A percentile compares a stretch with the other conserved stretches of the same genome.
These are phyloP conservation scores for Ornithoptera alexandrae DNA, from an alignment of 2,888 invertebrate genomes.

Conservation along the genomic window DNA sequence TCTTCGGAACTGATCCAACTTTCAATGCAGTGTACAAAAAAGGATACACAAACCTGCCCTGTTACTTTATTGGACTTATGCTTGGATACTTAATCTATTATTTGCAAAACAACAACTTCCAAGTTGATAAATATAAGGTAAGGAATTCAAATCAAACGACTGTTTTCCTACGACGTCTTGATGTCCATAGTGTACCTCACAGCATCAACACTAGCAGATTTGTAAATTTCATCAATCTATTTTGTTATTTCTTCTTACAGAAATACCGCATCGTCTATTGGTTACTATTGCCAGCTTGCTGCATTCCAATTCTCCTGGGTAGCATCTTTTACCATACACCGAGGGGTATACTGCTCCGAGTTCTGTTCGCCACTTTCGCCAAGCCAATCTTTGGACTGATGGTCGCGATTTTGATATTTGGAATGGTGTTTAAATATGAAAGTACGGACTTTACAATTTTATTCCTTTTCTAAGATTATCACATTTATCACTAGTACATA, in stretches of 20 bases:
- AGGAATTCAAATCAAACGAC: no score
- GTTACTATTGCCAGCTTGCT: conserved; percentile 1
- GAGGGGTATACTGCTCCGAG: neutral
- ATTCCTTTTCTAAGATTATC: neutral
- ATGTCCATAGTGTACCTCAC: no score
- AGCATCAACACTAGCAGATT: no score
- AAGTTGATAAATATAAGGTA: conserved; percentile 41
- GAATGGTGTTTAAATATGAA: conserved; percentile 6
- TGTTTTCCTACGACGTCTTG: no score
- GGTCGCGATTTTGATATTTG: conserved; percentile 2
- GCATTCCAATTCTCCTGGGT: conserved; percentile 3
- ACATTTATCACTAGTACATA: neutral
- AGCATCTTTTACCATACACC: neutral
- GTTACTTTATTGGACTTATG: conserved; percentile 48
- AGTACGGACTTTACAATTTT: neutral
- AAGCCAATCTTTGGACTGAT: conserved; percentile 4
- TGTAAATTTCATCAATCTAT: no score
- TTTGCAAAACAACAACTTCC: conserved; percentile 38
- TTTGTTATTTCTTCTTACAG: neutral
- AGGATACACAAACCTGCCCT: conserved; percentile 34
- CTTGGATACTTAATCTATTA: conserved; percentile 46
- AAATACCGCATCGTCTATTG: conserved; percentile 3
- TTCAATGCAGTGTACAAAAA: conserved; percentile 33
- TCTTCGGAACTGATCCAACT: conserved; percentile 33
- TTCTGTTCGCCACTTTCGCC: neutral